Percentiles rank a stretch among this genome's conserved stretches.
Evolutionary conservation across 2,888 invertebrate species (phyloP).

Genomic region (Heliconius sara): DNA sequence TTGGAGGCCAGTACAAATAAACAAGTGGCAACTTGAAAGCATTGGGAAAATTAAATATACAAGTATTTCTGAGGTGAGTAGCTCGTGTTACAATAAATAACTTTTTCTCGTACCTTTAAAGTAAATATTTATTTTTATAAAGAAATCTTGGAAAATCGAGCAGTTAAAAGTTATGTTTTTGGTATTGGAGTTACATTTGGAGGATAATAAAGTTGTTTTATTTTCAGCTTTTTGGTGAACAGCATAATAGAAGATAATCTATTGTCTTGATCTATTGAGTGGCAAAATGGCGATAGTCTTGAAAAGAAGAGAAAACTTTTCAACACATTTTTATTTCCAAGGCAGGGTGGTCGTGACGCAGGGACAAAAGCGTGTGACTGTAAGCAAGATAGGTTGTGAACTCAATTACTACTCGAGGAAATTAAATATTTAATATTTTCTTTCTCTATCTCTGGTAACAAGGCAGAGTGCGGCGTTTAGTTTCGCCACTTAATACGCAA

Average conservation of each 20-base stretch:
- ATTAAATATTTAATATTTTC: too few relatives aligned
- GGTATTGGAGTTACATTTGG: too few relatives aligned
- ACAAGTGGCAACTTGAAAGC: slow-evolving; percentile 24
- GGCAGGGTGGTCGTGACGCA: too few relatives aligned
- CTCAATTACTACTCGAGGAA: too few relatives aligned
- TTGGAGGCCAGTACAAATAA: slow-evolving; percentile 12
- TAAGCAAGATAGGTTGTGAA: too few relatives aligned
- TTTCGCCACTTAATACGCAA: too few relatives aligned
- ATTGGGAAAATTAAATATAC: slow-evolving; percentile 26
- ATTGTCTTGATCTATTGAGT: neutral
- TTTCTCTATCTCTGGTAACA: too few relatives aligned
- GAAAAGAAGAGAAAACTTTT: too few relatives aligned
- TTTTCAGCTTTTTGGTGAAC: neutral
- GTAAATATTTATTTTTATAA: neutral
- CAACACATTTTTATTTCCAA: too few relatives aligned
- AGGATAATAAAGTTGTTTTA: neutral
- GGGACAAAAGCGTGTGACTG: too few relatives aligned
- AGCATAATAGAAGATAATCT: neutral
- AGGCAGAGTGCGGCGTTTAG: too few relatives aligned
- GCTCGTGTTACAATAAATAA: neutral
- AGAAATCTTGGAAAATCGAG: neutral
- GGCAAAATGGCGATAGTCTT: neutral
- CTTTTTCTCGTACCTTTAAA: neutral
- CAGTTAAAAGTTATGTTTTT: neutral
- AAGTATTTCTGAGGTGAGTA: neutral